Conservation (phyloP, 2,888 invertebrate genomes). For the Homarus gammarus region DNA sequence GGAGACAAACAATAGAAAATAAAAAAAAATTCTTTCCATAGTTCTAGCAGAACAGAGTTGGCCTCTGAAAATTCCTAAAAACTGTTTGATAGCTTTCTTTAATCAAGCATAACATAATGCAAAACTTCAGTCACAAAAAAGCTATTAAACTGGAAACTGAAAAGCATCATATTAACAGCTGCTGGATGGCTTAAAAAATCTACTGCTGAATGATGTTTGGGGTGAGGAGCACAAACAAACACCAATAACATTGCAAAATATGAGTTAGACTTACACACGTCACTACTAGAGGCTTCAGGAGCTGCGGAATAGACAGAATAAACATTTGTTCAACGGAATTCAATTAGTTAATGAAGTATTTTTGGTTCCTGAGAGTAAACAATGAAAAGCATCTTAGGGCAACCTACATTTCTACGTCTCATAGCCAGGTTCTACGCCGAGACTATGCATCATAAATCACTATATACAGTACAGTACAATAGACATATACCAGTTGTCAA, state of each 20-base stretch:
- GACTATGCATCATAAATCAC: neutral
- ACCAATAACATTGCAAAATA: slow-evolving; percentile 41
- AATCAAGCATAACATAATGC: slow-evolving; percentile 12
- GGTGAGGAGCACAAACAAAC: slow-evolving; percentile 25
- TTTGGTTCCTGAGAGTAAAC: neutral
- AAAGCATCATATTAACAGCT: slow-evolving; percentile 20
- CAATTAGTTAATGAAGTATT: neutral
- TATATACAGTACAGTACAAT: no score
- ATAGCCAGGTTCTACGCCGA: neutral
- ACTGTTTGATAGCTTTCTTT: neutral
- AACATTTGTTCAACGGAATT: slow-evolving; percentile 43
- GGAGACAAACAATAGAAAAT: neutral
- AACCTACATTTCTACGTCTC: neutral
- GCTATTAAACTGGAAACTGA: slow-evolving; percentile 22
- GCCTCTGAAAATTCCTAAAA: neutral
- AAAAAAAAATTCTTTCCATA: neutral
- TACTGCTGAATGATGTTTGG: slow-evolving; percentile 10
- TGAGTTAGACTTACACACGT: slow-evolving; percentile 65
- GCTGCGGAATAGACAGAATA: slow-evolving; percentile 64
- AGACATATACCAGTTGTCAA: neutral
- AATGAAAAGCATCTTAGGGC: neutral
- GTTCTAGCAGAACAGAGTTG: no score
- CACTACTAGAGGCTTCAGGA: slow-evolving; percentile 70
- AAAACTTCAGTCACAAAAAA: slow-evolving; percentile 28
- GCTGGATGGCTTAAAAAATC: slow-evolving; percentile 9